A percentile compares a stretch with the other conserved stretches of the same genome.
phyloP scores from a whole-genome alignment of 2,797 vertebrate genomes.

The Scolopax bukidnonensis region DNA sequence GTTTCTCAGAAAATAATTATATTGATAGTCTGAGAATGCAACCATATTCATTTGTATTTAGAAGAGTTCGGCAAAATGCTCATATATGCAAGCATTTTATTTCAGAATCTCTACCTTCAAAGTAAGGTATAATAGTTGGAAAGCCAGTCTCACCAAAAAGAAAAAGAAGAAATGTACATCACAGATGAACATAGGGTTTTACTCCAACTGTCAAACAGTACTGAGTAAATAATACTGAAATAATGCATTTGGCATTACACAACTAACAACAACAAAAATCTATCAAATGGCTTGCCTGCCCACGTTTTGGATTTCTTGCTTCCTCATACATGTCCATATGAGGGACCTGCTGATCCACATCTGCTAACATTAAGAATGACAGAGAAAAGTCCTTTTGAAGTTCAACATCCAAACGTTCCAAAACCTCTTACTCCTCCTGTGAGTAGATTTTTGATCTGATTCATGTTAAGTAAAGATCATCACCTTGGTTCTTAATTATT shows the following conservation, averaged over 20 bases:
- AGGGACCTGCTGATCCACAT: not conserved
- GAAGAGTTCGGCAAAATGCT: not conserved
- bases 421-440: not conserved
- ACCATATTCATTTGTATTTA: not conserved
- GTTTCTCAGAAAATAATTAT: not conserved
- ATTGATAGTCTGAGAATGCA: not conserved
- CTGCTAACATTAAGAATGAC: not conserved
- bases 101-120: not conserved
- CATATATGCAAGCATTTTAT: not conserved
- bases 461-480: not conserved
- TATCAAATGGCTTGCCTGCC: not conserved
- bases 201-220: not conserved
- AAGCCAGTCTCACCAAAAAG: not conserved
- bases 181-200: not conserved
- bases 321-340: not conserved
- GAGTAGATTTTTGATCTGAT: not conserved
- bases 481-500: not conserved
- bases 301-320: not conserved
- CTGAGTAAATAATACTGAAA: not conserved
- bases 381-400: not conserved
- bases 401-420: not conserved
- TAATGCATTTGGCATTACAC: not conserved
- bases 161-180: not conserved
- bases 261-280: not conserved
- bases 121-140: not conserved